Conservation (phyloP, 2,888 invertebrate species). For the Nemoura dubitans region DNA sequence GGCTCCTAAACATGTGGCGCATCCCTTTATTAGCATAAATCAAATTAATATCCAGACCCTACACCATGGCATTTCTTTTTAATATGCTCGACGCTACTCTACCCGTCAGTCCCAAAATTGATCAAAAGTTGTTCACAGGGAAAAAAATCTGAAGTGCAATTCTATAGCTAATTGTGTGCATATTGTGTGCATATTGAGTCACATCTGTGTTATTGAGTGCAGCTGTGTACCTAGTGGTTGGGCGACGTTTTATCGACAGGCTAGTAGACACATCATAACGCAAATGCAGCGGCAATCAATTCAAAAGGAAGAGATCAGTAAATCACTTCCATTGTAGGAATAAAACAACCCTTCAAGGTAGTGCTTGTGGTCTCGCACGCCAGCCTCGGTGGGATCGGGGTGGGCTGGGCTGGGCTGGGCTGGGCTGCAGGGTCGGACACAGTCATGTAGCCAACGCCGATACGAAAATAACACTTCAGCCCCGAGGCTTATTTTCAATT, state of each 20-base stretch:
- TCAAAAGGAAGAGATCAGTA: conserved; percentile 22
- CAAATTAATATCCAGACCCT: background rate
- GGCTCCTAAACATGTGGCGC: background rate
- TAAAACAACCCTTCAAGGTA: conserved; percentile 26
- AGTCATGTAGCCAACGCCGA: background rate
- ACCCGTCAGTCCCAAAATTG: background rate
- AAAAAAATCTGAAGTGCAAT: too few species aligned
- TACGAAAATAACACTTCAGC: too few species aligned
- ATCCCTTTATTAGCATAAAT: background rate
- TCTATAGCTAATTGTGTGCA: too few species aligned
- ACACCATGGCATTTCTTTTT: background rate
- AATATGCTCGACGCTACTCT: background rate
- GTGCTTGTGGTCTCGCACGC: background rate
- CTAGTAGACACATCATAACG: conserved; percentile 9
- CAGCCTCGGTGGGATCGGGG: too few species aligned
- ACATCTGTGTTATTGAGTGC: too few species aligned
- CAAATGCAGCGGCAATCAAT: conserved; percentile 39
- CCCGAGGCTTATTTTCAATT: background rate
- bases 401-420: too few species aligned
- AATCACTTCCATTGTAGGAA: conserved; percentile 16
- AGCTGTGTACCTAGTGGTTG: background rate
- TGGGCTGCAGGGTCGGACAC: too few species aligned
- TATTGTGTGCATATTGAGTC: too few species aligned
- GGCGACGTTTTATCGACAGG: background rate
- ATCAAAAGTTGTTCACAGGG: background rate